Evolutionary conservation across 2,113 vertebrate species (phyloP).

Genomic region (Campylorhamphus procurvoides): DNA sequence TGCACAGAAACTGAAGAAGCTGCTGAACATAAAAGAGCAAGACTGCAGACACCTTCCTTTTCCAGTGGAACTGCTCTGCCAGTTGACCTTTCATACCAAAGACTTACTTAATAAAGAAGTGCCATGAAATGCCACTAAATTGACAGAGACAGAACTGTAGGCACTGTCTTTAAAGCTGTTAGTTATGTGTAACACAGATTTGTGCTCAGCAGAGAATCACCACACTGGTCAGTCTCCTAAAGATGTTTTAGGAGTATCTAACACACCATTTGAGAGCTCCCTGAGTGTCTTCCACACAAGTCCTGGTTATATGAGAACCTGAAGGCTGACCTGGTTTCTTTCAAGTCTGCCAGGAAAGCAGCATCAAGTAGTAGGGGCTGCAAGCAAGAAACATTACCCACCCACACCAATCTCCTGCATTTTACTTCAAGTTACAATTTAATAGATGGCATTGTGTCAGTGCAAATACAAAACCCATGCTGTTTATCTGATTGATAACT

Average conservation of each 20-base stretch:
- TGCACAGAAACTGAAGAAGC: neutral
- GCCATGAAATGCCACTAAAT: neutral
- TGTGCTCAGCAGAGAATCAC: neutral
- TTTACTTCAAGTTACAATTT: neutral
- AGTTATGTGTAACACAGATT: neutral
- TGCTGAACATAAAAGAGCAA: neutral
- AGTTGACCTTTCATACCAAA: neutral
- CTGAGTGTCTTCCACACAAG: neutral
- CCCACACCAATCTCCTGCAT: neutral
- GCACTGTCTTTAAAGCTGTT: neutral
- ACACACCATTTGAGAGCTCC: neutral
- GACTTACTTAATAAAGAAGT: neutral
- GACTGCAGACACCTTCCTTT: neutral
- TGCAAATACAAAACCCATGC: neutral
- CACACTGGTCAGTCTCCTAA: neutral
- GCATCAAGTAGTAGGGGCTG: neutral
- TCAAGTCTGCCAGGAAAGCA: neutral
- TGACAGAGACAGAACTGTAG: neutral
- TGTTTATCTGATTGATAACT: neutral
- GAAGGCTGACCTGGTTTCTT: neutral
- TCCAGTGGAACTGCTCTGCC: neutral
- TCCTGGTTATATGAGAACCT: neutral
- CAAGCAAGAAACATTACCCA: neutral
- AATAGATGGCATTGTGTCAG: neutral
- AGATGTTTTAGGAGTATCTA: neutral